Evolutionary conservation across 1,140 invertebrate species (phyloP).

Genomic region (Protaetia brevitarsis): DNA sequence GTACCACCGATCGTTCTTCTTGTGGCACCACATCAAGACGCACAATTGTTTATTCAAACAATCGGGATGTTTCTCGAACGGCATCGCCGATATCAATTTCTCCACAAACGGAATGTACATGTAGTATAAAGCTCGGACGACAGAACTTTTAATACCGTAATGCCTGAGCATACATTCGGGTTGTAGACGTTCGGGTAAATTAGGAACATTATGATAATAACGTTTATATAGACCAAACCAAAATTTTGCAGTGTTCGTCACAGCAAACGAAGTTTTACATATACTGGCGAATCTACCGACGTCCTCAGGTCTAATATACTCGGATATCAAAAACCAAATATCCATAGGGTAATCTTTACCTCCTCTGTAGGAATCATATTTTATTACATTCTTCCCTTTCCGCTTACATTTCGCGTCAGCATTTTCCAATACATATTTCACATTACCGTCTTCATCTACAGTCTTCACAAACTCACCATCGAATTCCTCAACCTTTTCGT

Average conservation of each 20-base stretch:
- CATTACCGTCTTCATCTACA: constrained; percentile 52
- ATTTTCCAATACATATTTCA: constrained; percentile 45
- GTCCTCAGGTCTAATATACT: constrained; percentile 68
- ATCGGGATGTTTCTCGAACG: constrained; percentile 51
- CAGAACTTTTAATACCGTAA: constrained; percentile 56
- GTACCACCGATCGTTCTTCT: constrained; percentile 52
- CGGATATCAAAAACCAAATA: constrained; percentile 68
- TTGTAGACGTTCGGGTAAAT: constrained; percentile 54
- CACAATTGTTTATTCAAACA: constrained; percentile 53
- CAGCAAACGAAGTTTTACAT: constrained; percentile 59
- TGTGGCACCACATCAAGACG: constrained; percentile 55
- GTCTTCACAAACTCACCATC: constrained; percentile 51
- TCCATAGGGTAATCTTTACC: constrained; percentile 66
- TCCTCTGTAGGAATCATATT: background rate
- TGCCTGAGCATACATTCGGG: constrained; percentile 55
- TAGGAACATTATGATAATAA: constrained; percentile 50
- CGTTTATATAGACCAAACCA: constrained; percentile 67
- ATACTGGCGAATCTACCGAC: constrained; percentile 65
- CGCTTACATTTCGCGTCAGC: constrained; percentile 29
- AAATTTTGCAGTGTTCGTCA: constrained; percentile 64
- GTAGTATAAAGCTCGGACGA: constrained; percentile 57
- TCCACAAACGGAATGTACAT: constrained; percentile 53
- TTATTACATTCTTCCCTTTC: constrained; percentile 25
- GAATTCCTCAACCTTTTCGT: constrained; percentile 54
- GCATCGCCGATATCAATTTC: constrained; percentile 39